phyloP scores from a whole-genome alignment of 2,888 invertebrate species.

The Crocallis elinguaria region DNA sequence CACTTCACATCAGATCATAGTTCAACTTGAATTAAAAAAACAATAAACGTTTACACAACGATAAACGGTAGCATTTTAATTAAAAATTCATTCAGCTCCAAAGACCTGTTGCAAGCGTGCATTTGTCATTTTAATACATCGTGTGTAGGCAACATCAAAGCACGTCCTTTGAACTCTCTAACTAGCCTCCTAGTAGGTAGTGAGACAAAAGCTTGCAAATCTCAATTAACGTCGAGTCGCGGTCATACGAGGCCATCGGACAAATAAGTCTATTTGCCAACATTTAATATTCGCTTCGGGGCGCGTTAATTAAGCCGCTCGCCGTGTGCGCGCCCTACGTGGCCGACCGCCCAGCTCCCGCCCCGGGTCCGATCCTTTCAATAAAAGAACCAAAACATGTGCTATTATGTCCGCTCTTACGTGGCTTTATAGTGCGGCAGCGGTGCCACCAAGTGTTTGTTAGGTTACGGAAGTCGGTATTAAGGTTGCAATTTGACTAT shows the following conservation, averaged over 20 bases:
- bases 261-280: conserved; percentile 75
- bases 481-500: neutral
- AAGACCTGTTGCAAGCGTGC: conserved; percentile 12
- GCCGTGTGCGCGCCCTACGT: conserved; percentile 35
- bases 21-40: no score
- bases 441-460: neutral
- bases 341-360: conserved; percentile 34
- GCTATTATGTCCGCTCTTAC: conserved; percentile 20
- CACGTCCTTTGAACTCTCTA: conserved; percentile 2
- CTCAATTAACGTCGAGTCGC: conserved; percentile 56
- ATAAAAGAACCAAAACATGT: conserved; percentile 52
- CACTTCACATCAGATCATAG: no score
- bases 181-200: neutral
- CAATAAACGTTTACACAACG: no score
- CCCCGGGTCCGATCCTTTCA: conserved; percentile 40
- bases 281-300: conserved; percentile 78
- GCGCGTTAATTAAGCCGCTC: conserved; percentile 70
- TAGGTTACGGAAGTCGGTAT: neutral
- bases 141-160: conserved; percentile 4
- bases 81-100: neutral
- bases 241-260: conserved; percentile 51
- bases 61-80: neutral
- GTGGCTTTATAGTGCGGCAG: conserved; percentile 1
- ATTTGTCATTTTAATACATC: conserved; percentile 12
- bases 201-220: conserved; percentile 45